Evolutionary conservation across 2,113 vertebrate species (phyloP), one percentile per base, ranked within the genome.

Genomic region (Plestiodon gilberti): DNA sequence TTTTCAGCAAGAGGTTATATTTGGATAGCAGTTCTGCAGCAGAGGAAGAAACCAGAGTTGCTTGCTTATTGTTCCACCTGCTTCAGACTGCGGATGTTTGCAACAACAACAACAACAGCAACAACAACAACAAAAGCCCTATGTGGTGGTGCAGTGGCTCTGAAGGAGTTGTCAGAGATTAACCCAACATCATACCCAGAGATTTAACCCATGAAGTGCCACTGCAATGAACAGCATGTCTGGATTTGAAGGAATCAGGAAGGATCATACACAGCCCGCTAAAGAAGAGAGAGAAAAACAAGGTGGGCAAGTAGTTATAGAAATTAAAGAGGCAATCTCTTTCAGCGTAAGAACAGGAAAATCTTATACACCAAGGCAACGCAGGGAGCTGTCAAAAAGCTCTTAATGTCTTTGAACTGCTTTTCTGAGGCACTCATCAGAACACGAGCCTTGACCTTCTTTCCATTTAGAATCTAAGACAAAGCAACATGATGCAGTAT

Each of bases 31-130:
- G 59, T 89, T 82, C 69, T 94, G 70, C 11, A 92, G 80, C 13
- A 80, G 28, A 80, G 74, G 79, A 30, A 17, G 55, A 10, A 35
- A 22, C 57, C 82, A 71, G 73, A 87, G 71, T 14, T 80, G 57
- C 17, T 40, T 83, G 82, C 87, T 78, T 92, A 71, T 82, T 67
- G 30, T 84, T 90, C 15, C 48, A 80, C 78, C 79, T 83, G 78
- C 86, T 87, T 83, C 2, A 71, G 40, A 84, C 43, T 62, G 65
- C 17, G 3, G 71, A 61, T 78, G 35, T 64, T 81, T 81, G 35
- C 59, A 84, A 87, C 48, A 91, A 11, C 38, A 90, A 52, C 28
- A 86, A 88, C 87, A 52, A 48, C 43, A 86, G n/a, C 48, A 91
- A 11, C 38, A 90, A 52, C 28, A 86, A 88, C 87, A 52, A 48